phyloP scores from a whole-genome alignment of 1,140 invertebrate genomes.

The Drosophila baimaii region DNA sequence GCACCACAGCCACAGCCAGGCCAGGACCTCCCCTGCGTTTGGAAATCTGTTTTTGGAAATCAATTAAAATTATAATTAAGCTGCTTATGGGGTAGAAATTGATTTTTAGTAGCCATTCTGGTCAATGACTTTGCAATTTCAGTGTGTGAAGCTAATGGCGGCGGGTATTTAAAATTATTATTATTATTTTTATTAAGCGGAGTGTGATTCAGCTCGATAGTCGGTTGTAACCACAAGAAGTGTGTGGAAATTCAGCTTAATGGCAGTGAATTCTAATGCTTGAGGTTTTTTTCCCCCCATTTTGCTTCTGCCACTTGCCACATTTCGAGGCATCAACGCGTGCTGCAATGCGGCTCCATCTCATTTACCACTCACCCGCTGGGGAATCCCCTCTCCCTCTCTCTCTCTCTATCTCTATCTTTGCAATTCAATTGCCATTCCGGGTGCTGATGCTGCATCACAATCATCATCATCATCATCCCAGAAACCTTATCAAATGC shows the following conservation, averaged over 20 bases:
- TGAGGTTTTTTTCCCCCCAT: not conserved
- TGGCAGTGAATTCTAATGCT: constrained; percentile 38
- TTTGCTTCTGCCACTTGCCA: constrained; percentile 33
- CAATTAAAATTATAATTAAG: constrained; percentile 73
- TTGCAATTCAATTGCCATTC: constrained; percentile 56
- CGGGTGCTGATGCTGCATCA: constrained; percentile 29
- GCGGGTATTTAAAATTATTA: constrained; percentile 29
- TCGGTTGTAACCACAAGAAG: constrained; percentile 39
- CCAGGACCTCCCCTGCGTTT: not conserved
- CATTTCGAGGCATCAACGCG: constrained; percentile 51
- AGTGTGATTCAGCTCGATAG: not conserved
- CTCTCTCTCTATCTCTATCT: constrained; percentile 4
- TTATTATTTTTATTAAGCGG: constrained; percentile 8
- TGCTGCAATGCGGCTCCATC: constrained; percentile 51
- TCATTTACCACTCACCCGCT: constrained; percentile 14
- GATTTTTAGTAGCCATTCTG: constrained; percentile 57
- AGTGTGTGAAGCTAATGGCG: not conserved
- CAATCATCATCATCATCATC: constrained; percentile 44
- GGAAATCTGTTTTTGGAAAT: constrained; percentile 60
- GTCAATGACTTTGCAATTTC: constrained; percentile 41
- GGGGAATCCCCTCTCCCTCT: not conserved
- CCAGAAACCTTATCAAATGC: constrained; percentile 48
- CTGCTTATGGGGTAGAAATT: constrained; percentile 59
- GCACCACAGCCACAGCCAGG: not conserved
- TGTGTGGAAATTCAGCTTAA: constrained; percentile 40